A percentile compares a stretch with the other conserved stretches of the same genome.
Conservation (phyloP, 2,888 invertebrate genomes). For the Conops quadrifasciatus region DNA sequence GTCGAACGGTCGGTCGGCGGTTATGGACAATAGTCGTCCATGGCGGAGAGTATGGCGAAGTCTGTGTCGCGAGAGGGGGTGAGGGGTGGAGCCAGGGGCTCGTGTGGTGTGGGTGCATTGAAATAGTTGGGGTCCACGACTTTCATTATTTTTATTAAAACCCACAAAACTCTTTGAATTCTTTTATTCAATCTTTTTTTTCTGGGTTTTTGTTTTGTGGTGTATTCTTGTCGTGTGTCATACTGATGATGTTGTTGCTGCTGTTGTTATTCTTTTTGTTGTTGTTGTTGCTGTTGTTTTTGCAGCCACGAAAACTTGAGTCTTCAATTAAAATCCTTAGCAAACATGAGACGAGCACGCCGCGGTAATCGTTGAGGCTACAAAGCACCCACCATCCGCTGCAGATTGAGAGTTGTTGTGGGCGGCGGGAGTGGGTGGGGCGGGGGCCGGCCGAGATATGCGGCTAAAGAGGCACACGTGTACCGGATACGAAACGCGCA, state of each 20-base stretch:
- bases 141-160: neutral
- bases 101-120: slow-evolving; percentile 2
- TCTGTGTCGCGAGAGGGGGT: neutral
- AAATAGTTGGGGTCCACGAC: neutral
- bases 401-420: neutral
- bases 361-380: slow-evolving; percentile 43
- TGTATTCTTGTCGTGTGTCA: slow-evolving; percentile 14
- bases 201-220: slow-evolving; percentile 30
- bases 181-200: slow-evolving; percentile 29
- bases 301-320: slow-evolving; percentile 56
- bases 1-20: too few relatives aligned
- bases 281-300: slow-evolving; percentile 38
- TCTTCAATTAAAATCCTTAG: slow-evolving; percentile 63
- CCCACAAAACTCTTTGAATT: slow-evolving; percentile 37
- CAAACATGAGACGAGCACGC: slow-evolving; percentile 63
- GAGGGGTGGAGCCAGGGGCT: neutral
- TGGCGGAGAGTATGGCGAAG: too few relatives aligned
- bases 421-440: slow-evolving; percentile 42
- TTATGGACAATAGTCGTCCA: too few relatives aligned
- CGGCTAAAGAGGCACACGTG: slow-evolving; percentile 35
- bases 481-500: slow-evolving; percentile 4
- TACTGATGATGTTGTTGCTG: slow-evolving; percentile 23
- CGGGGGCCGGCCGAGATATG: slow-evolving; percentile 15
- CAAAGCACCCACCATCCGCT: neutral
- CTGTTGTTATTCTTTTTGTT: slow-evolving; percentile 47